Base-by-base conservation (phyloP, 2,797 vertebrate species). In the Hoplostethus mediterraneus region DNA sequence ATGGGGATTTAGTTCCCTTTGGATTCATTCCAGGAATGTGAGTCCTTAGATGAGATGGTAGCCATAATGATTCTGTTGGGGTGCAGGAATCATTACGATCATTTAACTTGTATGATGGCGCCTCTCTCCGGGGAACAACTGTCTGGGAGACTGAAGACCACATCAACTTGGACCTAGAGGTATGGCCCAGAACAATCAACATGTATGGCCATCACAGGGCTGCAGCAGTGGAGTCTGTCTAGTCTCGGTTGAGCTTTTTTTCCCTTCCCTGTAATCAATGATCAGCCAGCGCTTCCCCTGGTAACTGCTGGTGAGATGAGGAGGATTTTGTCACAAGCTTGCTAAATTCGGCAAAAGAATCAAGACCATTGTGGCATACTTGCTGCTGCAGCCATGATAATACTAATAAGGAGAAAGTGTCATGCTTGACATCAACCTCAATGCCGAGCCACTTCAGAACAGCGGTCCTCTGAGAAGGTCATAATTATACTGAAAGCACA, bases 1-100 rank as follows among this genome's bases (percentile, higher is more conserved):
- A 83, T 73, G 83, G 67, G 79, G 76, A 86, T 85, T 81, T 57
- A 51, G 74, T 73, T 90, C 86, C 86, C 79, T 71, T 81, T 79
- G 84, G 85, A 90, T 84, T 84, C 65, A 85, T 82, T 86, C 71
- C 68, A 68, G 66, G 74, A 83, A 82, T 72, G 83, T 77, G 75
- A 87, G 84, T 77, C 84, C 86, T 88, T 85, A 21, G 21, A 85
- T 76, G 79, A 80, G 80, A 77, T 57, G 85, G 82, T 63, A 40
- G 47, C 54, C 52, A 30, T 83, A 87, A 85, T 86, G 75, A 89
- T 82, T 85, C 61, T 90, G 75, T 68, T 62, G 79, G 75, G 69
- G 70, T 8, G 59, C 58, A 75, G 71, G 30, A 80, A 81, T 87
- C 80, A 81, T 85, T 75, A 79, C 75, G 42, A 63, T 88, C 72